Percentiles rank a stretch among this genome's conserved stretches.
Evolutionary conservation across 1,140 invertebrate species (phyloP).

Genomic region (Meloidogyne hapla): DNA sequence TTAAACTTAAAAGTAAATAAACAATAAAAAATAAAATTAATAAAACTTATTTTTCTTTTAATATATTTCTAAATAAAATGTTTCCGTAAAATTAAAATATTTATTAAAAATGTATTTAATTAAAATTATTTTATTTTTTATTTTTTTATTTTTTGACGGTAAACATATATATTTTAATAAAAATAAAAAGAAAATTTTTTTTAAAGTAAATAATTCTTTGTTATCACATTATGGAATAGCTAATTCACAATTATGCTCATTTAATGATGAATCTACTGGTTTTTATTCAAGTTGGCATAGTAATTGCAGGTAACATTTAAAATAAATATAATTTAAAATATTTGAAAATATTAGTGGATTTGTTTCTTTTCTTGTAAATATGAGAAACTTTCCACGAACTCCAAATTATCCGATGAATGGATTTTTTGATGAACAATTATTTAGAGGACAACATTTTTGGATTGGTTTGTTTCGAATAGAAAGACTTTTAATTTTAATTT

Average conservation of each 20-base stretch:
- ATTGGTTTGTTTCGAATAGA: constrained; percentile 6
- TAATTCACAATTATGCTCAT: constrained; percentile 16
- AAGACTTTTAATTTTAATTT: no score
- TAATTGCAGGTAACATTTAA: constrained; percentile 18
- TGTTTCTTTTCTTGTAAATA: background rate
- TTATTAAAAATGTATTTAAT: no score
- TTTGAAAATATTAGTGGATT: background rate
- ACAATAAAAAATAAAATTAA: background rate
- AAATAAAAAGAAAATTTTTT: background rate
- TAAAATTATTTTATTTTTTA: no score
- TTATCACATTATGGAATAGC: background rate
- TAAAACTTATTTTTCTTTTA: background rate
- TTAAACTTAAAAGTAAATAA: background rate
- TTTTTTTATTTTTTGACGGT: background rate
- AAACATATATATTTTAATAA: no score
- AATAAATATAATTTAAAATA: background rate
- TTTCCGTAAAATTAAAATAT: no score
- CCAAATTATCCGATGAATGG: background rate
- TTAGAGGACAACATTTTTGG: background rate
- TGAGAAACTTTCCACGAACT: background rate
- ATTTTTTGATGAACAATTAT: background rate
- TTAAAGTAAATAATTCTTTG: background rate
- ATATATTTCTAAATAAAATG: background rate
- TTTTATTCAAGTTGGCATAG: constrained; percentile 30
- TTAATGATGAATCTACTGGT: constrained; percentile 15